These are phyloP conservation scores for Pterostichus madidus DNA, from an alignment of 2,888 invertebrate genomes.

Conservation along the genomic window DNA sequence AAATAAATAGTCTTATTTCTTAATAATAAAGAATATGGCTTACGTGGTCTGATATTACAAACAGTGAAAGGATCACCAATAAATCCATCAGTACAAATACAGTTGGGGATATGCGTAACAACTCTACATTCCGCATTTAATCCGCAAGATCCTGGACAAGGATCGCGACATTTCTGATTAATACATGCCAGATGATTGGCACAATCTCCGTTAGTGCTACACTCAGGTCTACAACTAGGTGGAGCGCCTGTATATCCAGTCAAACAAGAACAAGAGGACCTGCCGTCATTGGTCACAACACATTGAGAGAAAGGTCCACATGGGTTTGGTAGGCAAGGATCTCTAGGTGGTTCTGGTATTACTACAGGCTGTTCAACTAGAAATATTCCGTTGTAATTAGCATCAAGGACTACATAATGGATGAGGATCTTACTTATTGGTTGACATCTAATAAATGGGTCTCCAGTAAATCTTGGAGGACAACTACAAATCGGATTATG, in stretches of 20 bases:
- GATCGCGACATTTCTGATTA: constrained; percentile 84
- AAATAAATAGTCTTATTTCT: too few species aligned
- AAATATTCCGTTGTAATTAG: neutral
- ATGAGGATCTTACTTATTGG: constrained; percentile 73
- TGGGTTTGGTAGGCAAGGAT: constrained; percentile 78
- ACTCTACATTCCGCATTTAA: constrained; percentile 82
- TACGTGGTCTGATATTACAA: constrained; percentile 81
- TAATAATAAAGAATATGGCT: constrained; percentile 72
- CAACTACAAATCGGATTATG: constrained; percentile 78
- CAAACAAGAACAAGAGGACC: constrained; percentile 79
- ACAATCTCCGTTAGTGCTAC: constrained; percentile 85
- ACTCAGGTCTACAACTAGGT: constrained; percentile 83
- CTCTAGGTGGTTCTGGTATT: constrained; percentile 70
- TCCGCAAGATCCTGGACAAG: constrained; percentile 83
- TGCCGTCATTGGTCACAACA: constrained; percentile 76
- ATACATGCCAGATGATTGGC: constrained; percentile 82
- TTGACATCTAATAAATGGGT: constrained; percentile 76
- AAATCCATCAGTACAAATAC: constrained; percentile 80
- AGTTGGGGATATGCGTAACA: constrained; percentile 84
- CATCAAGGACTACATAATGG: neutral
- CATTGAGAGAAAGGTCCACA: constrained; percentile 78
- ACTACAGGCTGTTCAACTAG: constrained; percentile 71
- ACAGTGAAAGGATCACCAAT: constrained; percentile 84
- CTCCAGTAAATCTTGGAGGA: constrained; percentile 73
- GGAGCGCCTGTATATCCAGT: constrained; percentile 76